phyloP scores from a whole-genome alignment of 2,888 invertebrate genomes.

The Leptopilina drosophilae region DNA sequence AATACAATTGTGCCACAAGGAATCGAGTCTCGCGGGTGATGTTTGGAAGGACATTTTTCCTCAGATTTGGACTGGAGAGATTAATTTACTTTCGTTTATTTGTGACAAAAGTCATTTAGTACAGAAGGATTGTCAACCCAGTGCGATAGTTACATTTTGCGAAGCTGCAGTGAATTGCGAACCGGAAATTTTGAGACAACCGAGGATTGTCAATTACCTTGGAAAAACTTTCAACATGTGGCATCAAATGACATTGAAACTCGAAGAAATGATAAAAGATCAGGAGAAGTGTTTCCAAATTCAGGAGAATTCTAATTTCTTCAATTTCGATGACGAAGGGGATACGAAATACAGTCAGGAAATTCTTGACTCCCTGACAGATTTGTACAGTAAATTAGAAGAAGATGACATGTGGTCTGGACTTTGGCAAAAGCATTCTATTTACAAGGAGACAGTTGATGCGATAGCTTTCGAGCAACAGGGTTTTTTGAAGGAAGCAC shows the following conservation, averaged over 20 bases:
- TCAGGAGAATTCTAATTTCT: conserved; percentile 80
- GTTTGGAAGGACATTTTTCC: conserved; percentile 94
- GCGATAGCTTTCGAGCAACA: conserved; percentile 97
- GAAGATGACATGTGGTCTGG: conserved; percentile 99
- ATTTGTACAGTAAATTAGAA: conserved; percentile 93
- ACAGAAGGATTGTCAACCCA: conserved; percentile 95
- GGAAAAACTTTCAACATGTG: conserved; percentile 97
- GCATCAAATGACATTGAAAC: conserved; percentile 93
- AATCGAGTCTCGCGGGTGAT: conserved; percentile 90
- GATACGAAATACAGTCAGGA: conserved; percentile 84
- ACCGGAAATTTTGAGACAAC: conserved; percentile 90
- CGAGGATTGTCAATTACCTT: conserved; percentile 91
- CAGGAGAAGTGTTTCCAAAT: conserved; percentile 67
- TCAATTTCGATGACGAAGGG: conserved; percentile 86
- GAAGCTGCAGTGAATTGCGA: conserved; percentile 92
- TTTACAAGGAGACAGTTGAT: conserved; percentile 92
- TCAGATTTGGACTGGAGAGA: conserved; percentile 91
- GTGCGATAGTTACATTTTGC: conserved; percentile 94
- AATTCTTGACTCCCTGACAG: conserved; percentile 88
- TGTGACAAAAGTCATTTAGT: conserved; percentile 94
- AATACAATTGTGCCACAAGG: conserved; percentile 95
- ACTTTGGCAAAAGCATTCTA: conserved; percentile 95
- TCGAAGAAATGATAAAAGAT: conserved; percentile 93
- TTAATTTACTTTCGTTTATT: conserved; percentile 90
- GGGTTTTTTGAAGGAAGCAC: conserved; percentile 96